Evolutionary conservation across 2,888 invertebrate species (phyloP), one percentile per base, ranked within the genome.

Genomic region (Celastrina argiolus): DNA sequence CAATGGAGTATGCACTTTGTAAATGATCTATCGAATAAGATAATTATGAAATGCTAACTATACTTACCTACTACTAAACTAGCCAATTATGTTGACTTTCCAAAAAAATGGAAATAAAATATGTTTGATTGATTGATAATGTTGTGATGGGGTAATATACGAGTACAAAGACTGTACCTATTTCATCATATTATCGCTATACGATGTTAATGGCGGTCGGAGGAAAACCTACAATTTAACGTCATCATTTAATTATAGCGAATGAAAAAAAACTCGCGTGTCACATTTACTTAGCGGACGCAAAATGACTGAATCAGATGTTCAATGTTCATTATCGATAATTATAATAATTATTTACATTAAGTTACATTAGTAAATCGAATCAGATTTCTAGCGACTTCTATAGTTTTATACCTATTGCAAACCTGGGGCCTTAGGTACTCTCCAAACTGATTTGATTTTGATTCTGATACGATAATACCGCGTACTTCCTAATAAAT

Each of bases 331-430:
- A 61, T 61, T 61, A 36, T 22, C 34, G 18, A 61, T 61, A 61
- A 61, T 61, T 59, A 59, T 59, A 36, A 39, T 39, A 61, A 39
- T 61, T 61, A 61, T 61, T 61, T 14, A 39, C 22, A 59, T 34
- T 59, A 59, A 31, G 4, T 22, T 22, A 26, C 51, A 51, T 51
- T 51, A 22, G 51, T 51, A 12, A 45, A 51, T 22, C 18, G 7
- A 45, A 45, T 18, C 22, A 51, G 22, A 12, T 45, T 51, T 51
- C 51, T 51, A 22, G 51, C 12, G 18, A 12, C 18, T 45, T 45
- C 18, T 51, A 51, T 22, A 7, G 8, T 36, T 36, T 36, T 12
- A 51, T 22, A 51, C 22, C 51, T 22, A 51, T 18, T 28, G 28
- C 28, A 28, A 5, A 28, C 28, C 28, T 28, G 28, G n/a, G n/a